Base-by-base conservation (phyloP, 2,797 vertebrate species). In the Lacerta bilineata region DNA sequence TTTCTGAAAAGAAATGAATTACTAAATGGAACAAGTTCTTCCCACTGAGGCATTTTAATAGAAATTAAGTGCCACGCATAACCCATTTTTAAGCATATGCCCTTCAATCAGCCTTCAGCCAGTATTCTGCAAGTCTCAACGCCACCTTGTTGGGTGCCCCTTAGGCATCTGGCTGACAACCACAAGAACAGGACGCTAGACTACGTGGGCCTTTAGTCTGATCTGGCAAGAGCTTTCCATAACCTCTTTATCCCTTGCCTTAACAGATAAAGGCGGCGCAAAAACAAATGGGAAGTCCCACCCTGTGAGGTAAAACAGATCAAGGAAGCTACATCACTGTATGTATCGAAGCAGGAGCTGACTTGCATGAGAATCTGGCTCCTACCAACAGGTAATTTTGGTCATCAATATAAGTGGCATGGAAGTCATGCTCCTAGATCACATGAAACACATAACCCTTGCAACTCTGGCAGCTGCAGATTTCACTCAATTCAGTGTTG, bases 1-100 rank as follows among this genome's bases (percentile, higher is more conserved):
- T 41, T 77, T 82, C 80, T 77, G 83, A 64, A 66, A 76, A 55
- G 39, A 77, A 25, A 36, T 33, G 41, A 75, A 6, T 85, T 66
- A n/a, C 59, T 50, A 50, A 46, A n/a, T n/a, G 39, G 55, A 5
- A 8, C 39, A 6, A 18, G 23, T 33, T 64, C 50, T 87, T 41
- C 39, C 55, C 41, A 87, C 39, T 36, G 29, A 29, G 39, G 8
- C 29, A 66, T 36, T 64, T 76, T 50, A 23, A 87, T 75, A 17
- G 27, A 46, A 43, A 87, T 80, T 29, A 72, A 61, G 41, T 64
- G 29, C 69, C 11, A 10, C 66, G 46, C 41, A 64, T 68, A 66
- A 43, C 2, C 5, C 20, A 46, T 23, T 46, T 36, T 61, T 80
- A 72, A 71, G 36, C 61, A 87, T 61, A 20, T 72, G 46, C 18